A percentile compares a stretch with the other conserved stretches of the same genome.
These are phyloP conservation scores for Disparrhopalites patrizii DNA, from an alignment of 2,888 invertebrate genomes.

Conservation along the genomic window DNA sequence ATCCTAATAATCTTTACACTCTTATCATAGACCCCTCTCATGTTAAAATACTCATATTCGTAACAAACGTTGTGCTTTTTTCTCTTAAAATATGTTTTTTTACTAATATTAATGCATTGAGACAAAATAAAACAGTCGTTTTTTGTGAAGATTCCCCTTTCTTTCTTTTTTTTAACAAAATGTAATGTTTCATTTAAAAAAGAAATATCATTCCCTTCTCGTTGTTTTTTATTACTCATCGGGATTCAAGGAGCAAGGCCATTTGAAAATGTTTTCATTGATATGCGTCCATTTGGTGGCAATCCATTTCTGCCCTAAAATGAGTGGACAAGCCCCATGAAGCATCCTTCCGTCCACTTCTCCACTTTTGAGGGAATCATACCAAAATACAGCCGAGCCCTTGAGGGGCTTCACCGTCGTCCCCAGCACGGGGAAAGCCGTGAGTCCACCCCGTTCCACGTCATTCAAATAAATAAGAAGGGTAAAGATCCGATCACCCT, in stretches of 20 bases:
- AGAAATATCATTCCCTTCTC: neutral
- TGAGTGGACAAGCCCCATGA: conserved; percentile 53
- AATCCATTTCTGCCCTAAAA: conserved; percentile 52
- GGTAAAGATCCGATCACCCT: conserved; percentile 47
- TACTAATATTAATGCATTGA: too few species aligned
- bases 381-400: conserved; percentile 54
- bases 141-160: too few species aligned
- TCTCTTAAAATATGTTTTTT: too few species aligned
- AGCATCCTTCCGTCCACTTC: conserved; percentile 52
- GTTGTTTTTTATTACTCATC: conserved; percentile 32
- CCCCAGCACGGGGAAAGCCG: conserved; percentile 47
- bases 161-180: too few species aligned
- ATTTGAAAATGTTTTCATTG: conserved; percentile 44
- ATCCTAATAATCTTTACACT: too few species aligned
- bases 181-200: too few species aligned
- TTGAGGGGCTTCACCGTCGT: conserved; percentile 45
- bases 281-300: conserved; percentile 48
- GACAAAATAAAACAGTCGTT: too few species aligned
- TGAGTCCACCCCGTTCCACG: conserved; percentile 47
- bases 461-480: conserved; percentile 46
- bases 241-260: conserved; percentile 45
- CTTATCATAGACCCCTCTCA: too few species aligned
- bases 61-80: too few species aligned
- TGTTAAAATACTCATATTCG: too few species aligned
- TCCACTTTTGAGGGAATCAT: conserved; percentile 52